Base-by-base conservation (phyloP, 2,113 vertebrate species). In the Sceloporus undulatus region DNA sequence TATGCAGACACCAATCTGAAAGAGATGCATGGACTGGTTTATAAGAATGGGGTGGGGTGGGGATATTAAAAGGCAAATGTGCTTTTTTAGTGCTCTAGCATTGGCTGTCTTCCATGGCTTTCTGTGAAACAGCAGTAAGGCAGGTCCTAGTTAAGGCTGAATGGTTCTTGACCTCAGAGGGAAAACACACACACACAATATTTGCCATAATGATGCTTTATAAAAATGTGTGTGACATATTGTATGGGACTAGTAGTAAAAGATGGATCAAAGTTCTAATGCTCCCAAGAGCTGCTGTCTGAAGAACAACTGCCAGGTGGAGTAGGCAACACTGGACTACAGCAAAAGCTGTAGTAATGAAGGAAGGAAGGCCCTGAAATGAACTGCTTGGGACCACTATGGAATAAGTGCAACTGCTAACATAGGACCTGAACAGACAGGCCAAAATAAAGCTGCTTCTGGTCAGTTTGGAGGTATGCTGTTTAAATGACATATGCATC, bases 161-260 rank as follows among this genome's bases (percentile, higher is more conserved):
- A 18, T 75, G 79, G 62, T 75, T 16, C 11, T 13, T 82, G 74
- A 52, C 27, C 73, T 66, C 74, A 34, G 76, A 13, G 14, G 34
- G 23, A 19, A 21, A 74, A 74, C 23, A 54, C 70, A 54, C 7
- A 21, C 48, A 48, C 48, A 48, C 48, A 48, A 48, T 48, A 40
- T 79, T 71, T 79, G 79, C 78, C 62, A 25, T 34, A 62, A 87
- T 65, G 38, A 56, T 82, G 82, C 56, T 66, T 82, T 65, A 66
- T 77, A 38, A 27, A 79, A 79, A n/a, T 6, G 4, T 56, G 19
- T 40, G 14, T 54, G 14, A 18, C 19, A 27, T 21, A 71, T 27
- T 52, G 27, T 9, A 3, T 54, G 34, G 68, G 66, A 54, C 29
- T 82, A 16, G 38, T 19, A 3, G 6, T 18, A 8, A 14, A 29